Evolutionary conservation across 2,888 invertebrate species (phyloP), one percentile per base, ranked within the genome.

Genomic region (Agrenia bidenticulata): DNA sequence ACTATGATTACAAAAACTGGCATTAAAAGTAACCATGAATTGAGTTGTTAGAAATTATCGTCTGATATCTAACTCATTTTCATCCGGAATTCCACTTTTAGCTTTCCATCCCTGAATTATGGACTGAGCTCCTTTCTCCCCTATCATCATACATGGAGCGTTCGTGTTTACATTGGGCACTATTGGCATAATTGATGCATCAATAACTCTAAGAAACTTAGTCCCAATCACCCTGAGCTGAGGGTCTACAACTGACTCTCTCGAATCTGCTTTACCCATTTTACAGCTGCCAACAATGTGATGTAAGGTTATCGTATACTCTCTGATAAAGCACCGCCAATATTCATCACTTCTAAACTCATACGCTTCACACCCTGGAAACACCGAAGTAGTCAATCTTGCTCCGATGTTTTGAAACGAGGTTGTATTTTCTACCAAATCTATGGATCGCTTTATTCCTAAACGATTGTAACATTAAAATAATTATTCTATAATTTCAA

Each of bases 301-400:
- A 66, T 70, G 70, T 21, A 70, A 58, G 26, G 67, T 67, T 0
- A 70, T 65, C 7, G 67, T 65, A 24, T 39, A 24, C 26, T 41
- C 53, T 21, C 55, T 7, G 9, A 63, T 63, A 21, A 54, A 73
- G 49, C 75, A 75, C 64, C 73, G 72, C 67, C 70, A 75, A 58
- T 75, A 75, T 1, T 45, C 68, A 51, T 75, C 72, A 53, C 63
- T 64, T 49, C 73, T 42, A 41, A 72, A 68, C 4, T 37, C 55
- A 26, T 67, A 23, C 1, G 58, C 26, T 58, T 73, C 71, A 39
- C 75, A 75, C 0, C 69, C 72, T 2, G 72, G 72, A 21, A 75
- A 67, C 4, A 69, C 61, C 41, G 64, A 63, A 13, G 66, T 64
- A 0, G 72, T 72, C 23, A 73, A 71, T 53, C 55, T 61, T 17